A percentile compares a stretch with the other conserved stretches of the same genome.
Conservation (phyloP, 2,888 invertebrate genomes). For the Eristalis arbustorum region DNA sequence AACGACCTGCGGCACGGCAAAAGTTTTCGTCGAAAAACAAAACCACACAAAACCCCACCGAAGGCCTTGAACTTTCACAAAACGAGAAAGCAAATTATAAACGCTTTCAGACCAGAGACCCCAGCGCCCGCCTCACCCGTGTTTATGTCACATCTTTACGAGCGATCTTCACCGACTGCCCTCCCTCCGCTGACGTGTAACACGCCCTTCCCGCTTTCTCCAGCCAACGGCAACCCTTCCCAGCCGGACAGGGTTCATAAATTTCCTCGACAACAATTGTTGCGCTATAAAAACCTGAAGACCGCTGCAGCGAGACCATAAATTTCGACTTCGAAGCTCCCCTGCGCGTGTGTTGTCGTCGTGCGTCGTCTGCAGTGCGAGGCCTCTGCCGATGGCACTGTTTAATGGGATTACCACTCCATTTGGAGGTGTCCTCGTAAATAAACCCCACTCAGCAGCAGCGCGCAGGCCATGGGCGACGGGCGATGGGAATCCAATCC, state of each 20-base stretch:
- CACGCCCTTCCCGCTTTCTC: constrained; percentile 1
- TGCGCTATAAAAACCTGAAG: constrained; percentile 46
- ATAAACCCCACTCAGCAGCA: constrained; percentile 1
- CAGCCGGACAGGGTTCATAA: constrained; percentile 28
- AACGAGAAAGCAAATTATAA: neutral
- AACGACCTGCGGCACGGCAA: neutral
- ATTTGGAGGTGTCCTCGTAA: constrained; percentile 46
- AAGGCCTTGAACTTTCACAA: neutral
- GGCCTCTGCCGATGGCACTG: neutral
- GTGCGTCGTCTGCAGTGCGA: neutral
- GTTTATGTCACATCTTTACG: neutral
- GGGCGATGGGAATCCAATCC: neutral
- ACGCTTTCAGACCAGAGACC: neutral
- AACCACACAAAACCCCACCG: neutral
- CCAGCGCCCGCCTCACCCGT: neutral
- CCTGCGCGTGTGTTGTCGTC: constrained; percentile 12
- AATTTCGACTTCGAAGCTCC: constrained; percentile 43
- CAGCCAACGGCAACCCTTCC: neutral
- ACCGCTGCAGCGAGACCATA: constrained; percentile 48
- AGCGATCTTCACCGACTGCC: neutral
- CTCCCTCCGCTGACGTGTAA: neutral
- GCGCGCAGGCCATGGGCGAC: too few relatives aligned
- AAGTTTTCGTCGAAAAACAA: neutral
- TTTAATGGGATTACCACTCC: constrained; percentile 55
- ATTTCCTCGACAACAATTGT: constrained; percentile 34